Base-by-base conservation (phyloP, 2,797 vertebrate genomes). In the Bovichtus diacanthus region DNA sequence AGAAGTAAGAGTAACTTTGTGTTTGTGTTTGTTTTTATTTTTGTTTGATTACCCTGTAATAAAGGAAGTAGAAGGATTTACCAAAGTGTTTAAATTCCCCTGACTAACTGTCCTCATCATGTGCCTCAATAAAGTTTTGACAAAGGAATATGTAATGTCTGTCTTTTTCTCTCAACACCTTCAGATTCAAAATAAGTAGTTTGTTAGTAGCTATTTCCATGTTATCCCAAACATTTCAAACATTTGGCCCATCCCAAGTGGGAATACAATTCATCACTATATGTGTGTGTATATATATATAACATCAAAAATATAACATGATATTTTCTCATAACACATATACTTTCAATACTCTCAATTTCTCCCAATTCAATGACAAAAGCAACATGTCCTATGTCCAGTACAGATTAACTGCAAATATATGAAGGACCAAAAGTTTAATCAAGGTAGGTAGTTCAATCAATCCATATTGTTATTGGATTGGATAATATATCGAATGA, bases 91-190 rank as follows among this genome's bases (percentile, higher is more conserved):
- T 36, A 46, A 70, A 65, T 76, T 44, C 69, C n/a, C 29, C 31
- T 39, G n/a, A 38, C 16, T 49, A 64, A 66, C 19, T 55, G 59
- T 62, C 49, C 76, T 63, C 47, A 59, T 80, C 76, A 49, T 74
- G 87, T 89, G 86, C 86, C 88, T 90, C 74, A 93, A 88, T 92
- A 93, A 92, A 93, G 77, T 77, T 78, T 81, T 51, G 44, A 66
- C 6, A 70, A 63, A 80, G 49, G 38, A 59, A 43, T 12, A 41
- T 13, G 21, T 6, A 55, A 34, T 16, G 6, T 23, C 8, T 36
- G 23, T 51, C 3, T 3, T 47, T n/a, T 47, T 51, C 11, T 70
- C 53, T 71, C n/a, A 47, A 18, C 12, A 39, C 11, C 9, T 56
- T 59, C 5, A 23, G 5, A 41, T 67, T 51, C 18, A 31, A 9